These are phyloP conservation scores for Byasa hedistus DNA, from an alignment of 2,888 invertebrate genomes.

Conservation along the genomic window DNA sequence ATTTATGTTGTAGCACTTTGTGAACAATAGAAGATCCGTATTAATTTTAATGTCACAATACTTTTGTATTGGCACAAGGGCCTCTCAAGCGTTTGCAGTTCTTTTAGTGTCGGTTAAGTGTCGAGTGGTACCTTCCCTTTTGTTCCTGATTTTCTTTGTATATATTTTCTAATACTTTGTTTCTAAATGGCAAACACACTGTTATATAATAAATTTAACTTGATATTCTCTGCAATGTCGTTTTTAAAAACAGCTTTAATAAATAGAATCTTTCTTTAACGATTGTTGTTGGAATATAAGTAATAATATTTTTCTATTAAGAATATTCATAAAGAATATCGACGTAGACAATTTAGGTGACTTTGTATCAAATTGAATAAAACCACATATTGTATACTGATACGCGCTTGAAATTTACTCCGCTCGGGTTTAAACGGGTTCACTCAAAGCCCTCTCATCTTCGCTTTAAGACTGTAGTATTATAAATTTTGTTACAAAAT, in stretches of 20 bases:
- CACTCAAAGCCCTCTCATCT: conserved; percentile 4
- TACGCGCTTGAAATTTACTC: background rate
- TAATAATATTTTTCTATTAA: too few species aligned
- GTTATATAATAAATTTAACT: too few species aligned
- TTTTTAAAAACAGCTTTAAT: too few species aligned
- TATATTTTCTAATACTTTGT: background rate
- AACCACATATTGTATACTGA: background rate
- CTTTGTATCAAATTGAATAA: background rate
- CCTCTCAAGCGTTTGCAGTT: conserved; percentile 15
- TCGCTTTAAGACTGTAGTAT: conserved; percentile 1
- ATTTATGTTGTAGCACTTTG: conserved; percentile 10
- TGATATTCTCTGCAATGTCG: too few species aligned
- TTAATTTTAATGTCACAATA: conserved; percentile 39
- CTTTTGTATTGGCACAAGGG: conserved; percentile 32
- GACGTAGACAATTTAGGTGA: background rate
- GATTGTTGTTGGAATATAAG: too few species aligned
- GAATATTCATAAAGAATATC: too few species aligned
- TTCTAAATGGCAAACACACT: too few species aligned
- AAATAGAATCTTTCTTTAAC: too few species aligned
- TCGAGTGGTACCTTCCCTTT: background rate
- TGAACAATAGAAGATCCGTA: conserved; percentile 23
- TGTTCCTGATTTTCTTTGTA: background rate
- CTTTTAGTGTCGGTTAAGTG: conserved; percentile 8
- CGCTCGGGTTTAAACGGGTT: conserved; percentile 6
- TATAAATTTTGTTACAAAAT: conserved; percentile 18